Conservation (phyloP, 1,140 invertebrate species). For the Holotrichia oblita region DNA sequence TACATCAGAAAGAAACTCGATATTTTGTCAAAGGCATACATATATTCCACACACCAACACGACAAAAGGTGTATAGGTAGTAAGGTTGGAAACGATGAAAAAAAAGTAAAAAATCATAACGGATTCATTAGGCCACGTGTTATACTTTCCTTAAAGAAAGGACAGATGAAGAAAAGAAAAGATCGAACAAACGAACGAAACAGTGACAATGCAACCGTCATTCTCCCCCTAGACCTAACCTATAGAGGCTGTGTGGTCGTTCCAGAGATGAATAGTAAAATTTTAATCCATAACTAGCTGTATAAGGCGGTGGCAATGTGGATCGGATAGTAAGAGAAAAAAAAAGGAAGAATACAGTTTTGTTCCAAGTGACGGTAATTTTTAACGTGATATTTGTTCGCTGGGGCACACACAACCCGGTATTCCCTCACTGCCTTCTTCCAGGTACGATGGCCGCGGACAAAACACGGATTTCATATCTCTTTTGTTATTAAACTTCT, state of each 20-base stretch:
- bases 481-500: slow-evolving; percentile 37
- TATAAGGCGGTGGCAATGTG: slow-evolving; percentile 22
- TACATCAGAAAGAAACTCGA: slow-evolving; percentile 5
- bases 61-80: background rate
- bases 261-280: slow-evolving; percentile 31
- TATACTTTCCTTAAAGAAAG: slow-evolving; percentile 18
- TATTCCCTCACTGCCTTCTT: background rate
- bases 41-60: background rate
- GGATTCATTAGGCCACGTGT: slow-evolving; percentile 32
- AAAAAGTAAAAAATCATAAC: slow-evolving; percentile 23
- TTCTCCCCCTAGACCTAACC: background rate
- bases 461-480: slow-evolving; percentile 30
- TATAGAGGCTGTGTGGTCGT: slow-evolving; percentile 20
- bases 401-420: background rate
- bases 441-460: slow-evolving; percentile 28
- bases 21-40: background rate
- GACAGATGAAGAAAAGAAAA: slow-evolving; percentile 30
- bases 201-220: slow-evolving; percentile 23
- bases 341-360: slow-evolving; percentile 26
- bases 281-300: slow-evolving; percentile 36
- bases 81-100: background rate
- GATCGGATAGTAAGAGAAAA: slow-evolving; percentile 16
- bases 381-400: slow-evolving; percentile 35
- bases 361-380: slow-evolving; percentile 35
- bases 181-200: slow-evolving; percentile 17